Conservation (phyloP, 2,888 invertebrate species). For the Taphrorychus bicolor region DNA sequence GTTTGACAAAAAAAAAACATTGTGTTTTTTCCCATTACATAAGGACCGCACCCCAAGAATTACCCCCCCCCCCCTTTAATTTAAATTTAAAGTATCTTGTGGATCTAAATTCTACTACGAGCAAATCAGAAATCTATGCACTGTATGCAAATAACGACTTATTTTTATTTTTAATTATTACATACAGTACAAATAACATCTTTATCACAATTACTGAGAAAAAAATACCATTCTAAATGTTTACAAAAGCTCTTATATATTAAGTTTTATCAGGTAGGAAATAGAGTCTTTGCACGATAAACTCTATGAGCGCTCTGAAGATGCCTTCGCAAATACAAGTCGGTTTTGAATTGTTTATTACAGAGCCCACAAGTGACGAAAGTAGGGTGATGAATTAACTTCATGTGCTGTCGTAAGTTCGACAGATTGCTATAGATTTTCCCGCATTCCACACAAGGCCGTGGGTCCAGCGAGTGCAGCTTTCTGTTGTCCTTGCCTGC, state of each 20-base stretch:
- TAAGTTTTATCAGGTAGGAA: not conserved
- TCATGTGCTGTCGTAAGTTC: slow-evolving; percentile 71
- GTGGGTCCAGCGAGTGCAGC: slow-evolving; percentile 62
- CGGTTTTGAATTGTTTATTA: slow-evolving; percentile 69
- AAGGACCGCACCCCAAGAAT: too few relatives aligned
- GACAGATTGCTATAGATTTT: slow-evolving; percentile 71
- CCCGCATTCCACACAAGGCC: slow-evolving; percentile 70
- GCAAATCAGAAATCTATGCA: too few relatives aligned
- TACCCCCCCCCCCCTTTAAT: too few relatives aligned
- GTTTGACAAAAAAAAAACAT: too few relatives aligned
- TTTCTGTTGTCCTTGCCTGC: slow-evolving; percentile 59
- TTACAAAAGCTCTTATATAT: too few relatives aligned
- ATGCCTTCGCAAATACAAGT: slow-evolving; percentile 68
- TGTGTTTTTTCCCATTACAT: too few relatives aligned
- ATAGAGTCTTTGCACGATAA: not conserved
- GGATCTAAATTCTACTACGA: too few relatives aligned
- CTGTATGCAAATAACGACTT: too few relatives aligned
- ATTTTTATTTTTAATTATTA: too few relatives aligned
- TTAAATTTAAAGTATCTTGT: too few relatives aligned
- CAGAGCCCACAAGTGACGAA: slow-evolving; percentile 68
- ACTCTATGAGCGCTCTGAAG: slow-evolving; percentile 65
- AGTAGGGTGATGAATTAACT: slow-evolving; percentile 70
- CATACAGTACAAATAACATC: not conserved
- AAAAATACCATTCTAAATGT: too few relatives aligned
- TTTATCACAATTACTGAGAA: not conserved